Conservation (phyloP, 2,888 invertebrate species). For the Taphrorychus bicolor region DNA sequence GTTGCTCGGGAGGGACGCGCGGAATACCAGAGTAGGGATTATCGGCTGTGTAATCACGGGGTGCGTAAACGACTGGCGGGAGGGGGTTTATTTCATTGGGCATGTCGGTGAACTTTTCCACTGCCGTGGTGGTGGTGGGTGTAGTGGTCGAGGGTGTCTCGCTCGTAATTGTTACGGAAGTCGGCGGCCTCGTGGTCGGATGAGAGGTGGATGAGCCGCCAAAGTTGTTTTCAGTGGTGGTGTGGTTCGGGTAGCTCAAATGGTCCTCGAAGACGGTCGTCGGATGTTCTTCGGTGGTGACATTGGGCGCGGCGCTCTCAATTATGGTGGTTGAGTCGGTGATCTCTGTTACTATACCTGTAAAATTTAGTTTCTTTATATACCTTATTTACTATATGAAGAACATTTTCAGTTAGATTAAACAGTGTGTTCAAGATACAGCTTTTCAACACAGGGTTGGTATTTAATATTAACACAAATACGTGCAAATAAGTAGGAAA, state of each 20-base stretch:
- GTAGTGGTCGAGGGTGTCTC: slow-evolving; percentile 20
- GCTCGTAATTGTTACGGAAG: slow-evolving; percentile 14
- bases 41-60: slow-evolving; percentile 16
- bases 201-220: slow-evolving; percentile 17
- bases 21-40: neutral
- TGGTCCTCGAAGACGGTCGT: slow-evolving; percentile 44
- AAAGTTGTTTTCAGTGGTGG: slow-evolving; percentile 15
- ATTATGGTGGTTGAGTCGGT: slow-evolving; percentile 41
- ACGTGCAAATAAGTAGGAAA: too few relatives aligned
- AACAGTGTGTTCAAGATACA: too few relatives aligned
- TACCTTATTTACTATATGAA: too few relatives aligned
- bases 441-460: too few relatives aligned
- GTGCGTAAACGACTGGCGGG: neutral
- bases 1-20: slow-evolving; percentile 9
- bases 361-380: too few relatives aligned
- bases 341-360: slow-evolving; percentile 34
- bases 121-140: slow-evolving; percentile 35
- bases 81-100: slow-evolving; percentile 25
- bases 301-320: slow-evolving; percentile 43
- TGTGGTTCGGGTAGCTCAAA: slow-evolving; percentile 7
- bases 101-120: slow-evolving; percentile 34
- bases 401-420: too few relatives aligned
- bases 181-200: slow-evolving; percentile 26
- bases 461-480: too few relatives aligned
- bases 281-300: slow-evolving; percentile 52